Base-by-base conservation (phyloP, 2,797 vertebrate species). In the Parambassis ranga region DNA sequence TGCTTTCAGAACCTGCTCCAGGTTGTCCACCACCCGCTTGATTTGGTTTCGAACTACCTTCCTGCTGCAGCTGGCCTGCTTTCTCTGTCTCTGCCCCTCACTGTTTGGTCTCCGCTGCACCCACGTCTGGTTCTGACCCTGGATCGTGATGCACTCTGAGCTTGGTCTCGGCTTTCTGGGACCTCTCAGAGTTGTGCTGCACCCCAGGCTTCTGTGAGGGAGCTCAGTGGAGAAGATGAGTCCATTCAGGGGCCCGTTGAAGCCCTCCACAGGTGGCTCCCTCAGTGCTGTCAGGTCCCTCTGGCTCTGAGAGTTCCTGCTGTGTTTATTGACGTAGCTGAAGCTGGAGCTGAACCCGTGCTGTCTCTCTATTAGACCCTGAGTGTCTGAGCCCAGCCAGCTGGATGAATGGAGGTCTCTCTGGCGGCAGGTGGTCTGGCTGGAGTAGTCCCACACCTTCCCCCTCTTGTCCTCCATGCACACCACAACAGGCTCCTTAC, bases 11-110 rank as follows among this genome's bases (percentile, higher is more conserved):
- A 94, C 91, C 39, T 90, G 86, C 77, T 94, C 92, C 56, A 94
- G 85, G 73, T 92, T 90, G 62, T 81, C 75, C 63, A 94, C 81
- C 47, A 94, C 92, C 14, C 89, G 81, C 75, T 82, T 82, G 37
- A 94, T 93, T 81, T 93, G 92, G 65, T 90, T 86, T 49, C 84
- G 87, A n/a, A 94, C 87, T 30, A 81, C 80, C 63, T 79, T 90
- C 32, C 71, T 82, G 68, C 24, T 77, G 76, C 79, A 79, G 43
- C 58, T 70, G 1, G 2, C 52, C 18, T 77, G 77, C 38, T 69
- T 75, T 35, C 35, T 73, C 48, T 65, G 65, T 0, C 62, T 4
- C 24, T 71, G 62, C n/a, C 35, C 37, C 3, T 63, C 58, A 0
- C 9, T 57, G 35, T 32, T 58, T 4, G 58, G 44, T 48, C 42